Conservation (phyloP, 2,797 vertebrate genomes). For the Thamnophis elegans region DNA sequence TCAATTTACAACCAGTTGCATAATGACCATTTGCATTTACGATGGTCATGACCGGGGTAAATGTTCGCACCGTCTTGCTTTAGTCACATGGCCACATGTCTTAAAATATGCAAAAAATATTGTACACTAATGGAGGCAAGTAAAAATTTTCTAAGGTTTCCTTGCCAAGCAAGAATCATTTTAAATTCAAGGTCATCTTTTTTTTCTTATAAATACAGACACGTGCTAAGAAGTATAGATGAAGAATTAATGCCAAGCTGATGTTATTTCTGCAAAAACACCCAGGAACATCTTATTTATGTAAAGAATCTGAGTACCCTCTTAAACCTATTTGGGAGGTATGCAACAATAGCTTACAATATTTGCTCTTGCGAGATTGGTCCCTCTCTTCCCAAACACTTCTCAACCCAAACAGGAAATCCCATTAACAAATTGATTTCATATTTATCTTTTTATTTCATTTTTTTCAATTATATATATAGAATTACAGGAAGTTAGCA, state of each 20-base stretch:
- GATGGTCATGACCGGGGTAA: not conserved
- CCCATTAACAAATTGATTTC: not conserved
- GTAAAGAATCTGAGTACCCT: not conserved
- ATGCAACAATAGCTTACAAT: not conserved
- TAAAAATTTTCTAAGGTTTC: not conserved
- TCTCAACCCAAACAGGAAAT: not conserved
- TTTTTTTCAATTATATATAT: too few relatives aligned
- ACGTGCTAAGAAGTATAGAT: not conserved
- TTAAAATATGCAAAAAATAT: not conserved
- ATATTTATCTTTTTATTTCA: not conserved
- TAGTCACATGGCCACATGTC: not conserved
- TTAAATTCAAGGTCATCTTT: not conserved
- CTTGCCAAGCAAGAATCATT: not conserved
- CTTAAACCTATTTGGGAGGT: not conserved
- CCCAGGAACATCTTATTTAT: not conserved
- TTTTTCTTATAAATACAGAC: not conserved
- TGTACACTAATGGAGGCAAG: not conserved
- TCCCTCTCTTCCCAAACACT: too few relatives aligned
- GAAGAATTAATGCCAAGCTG: not conserved
- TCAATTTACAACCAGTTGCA: not conserved
- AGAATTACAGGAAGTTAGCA: too few relatives aligned
- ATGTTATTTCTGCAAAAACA: not conserved
- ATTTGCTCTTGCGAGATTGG: too few relatives aligned
- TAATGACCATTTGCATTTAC: not conserved
- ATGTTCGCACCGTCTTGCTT: not conserved